Evolutionary conservation across 2,797 vertebrate species (phyloP).

Genomic region (Chiloscyllium punctatum): DNA sequence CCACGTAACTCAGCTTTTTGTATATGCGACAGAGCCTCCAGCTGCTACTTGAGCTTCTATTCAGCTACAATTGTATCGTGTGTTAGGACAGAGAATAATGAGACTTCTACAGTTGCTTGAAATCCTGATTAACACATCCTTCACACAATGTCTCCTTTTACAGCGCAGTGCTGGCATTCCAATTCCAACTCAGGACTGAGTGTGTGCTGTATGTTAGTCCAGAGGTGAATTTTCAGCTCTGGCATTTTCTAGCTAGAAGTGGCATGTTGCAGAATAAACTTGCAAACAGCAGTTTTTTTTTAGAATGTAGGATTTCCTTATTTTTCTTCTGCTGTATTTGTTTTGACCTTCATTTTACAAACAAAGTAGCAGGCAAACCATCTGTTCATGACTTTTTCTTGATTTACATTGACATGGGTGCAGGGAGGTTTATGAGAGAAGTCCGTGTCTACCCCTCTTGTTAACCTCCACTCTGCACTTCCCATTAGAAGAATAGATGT

Average conservation of each 20-base stretch:
- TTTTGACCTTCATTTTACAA: neutral
- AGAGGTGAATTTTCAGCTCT: neutral
- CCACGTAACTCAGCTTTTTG: too few relatives aligned
- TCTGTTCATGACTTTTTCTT: neutral
- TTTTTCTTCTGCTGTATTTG: neutral
- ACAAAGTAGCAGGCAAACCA: neutral
- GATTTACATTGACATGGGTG: neutral
- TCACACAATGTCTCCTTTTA: neutral
- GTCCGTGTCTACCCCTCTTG: neutral
- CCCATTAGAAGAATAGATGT: neutral
- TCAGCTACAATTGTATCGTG: neutral
- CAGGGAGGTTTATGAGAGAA: neutral
- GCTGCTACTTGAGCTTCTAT: too few relatives aligned
- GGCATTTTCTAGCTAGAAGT: neutral
- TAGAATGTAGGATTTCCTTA: neutral
- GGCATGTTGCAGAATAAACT: neutral
- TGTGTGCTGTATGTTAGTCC: neutral
- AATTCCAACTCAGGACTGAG: neutral
- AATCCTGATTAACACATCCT: neutral
- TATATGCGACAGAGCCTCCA: too few relatives aligned
- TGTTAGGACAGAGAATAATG: neutral
- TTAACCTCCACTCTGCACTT: neutral
- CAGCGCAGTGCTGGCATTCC: neutral
- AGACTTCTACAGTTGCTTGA: neutral
- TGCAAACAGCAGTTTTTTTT: neutral